Percentiles rank a stretch among this genome's conserved stretches.
These are phyloP conservation scores for Pluvianellus socialis DNA, from an alignment of 2,113 vertebrate species.

Conservation along the genomic window DNA sequence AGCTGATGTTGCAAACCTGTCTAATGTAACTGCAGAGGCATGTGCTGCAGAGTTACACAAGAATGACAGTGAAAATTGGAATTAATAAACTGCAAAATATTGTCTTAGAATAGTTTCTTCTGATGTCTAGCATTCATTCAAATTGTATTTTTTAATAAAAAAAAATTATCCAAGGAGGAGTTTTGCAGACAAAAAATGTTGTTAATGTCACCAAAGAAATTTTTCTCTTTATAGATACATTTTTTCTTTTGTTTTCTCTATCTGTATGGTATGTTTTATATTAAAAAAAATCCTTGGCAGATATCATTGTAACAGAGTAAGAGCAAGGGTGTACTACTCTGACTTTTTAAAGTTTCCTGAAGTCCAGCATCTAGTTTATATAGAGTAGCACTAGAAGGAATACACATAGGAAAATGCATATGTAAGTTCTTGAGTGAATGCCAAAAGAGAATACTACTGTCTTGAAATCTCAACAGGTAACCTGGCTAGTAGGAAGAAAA, in stretches of 20 bases:
- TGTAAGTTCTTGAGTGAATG: background rate
- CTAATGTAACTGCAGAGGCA: background rate
- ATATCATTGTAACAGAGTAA: background rate
- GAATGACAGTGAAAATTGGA: background rate
- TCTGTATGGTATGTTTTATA: background rate
- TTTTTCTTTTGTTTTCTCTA: background rate
- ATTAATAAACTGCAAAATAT: background rate
- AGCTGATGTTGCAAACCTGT: constrained; percentile 43
- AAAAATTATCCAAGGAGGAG: background rate
- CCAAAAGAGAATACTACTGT: background rate
- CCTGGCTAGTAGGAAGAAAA: background rate
- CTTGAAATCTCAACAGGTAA: background rate
- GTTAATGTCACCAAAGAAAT: background rate
- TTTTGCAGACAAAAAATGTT: background rate
- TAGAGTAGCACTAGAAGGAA: background rate
- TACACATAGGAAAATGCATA: background rate
- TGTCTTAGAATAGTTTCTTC: background rate
- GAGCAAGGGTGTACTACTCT: background rate
- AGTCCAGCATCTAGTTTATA: background rate
- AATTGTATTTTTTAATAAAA: background rate
- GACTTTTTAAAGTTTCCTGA: background rate
- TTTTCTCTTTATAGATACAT: background rate
- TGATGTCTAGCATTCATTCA: background rate
- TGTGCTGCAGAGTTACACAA: background rate
- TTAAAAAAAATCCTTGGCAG: background rate